A percentile compares a stretch with the other conserved stretches of the same genome.
phyloP scores from a whole-genome alignment of 92 coral and sea anemone species.

The Pocillopora meandrina region DNA sequence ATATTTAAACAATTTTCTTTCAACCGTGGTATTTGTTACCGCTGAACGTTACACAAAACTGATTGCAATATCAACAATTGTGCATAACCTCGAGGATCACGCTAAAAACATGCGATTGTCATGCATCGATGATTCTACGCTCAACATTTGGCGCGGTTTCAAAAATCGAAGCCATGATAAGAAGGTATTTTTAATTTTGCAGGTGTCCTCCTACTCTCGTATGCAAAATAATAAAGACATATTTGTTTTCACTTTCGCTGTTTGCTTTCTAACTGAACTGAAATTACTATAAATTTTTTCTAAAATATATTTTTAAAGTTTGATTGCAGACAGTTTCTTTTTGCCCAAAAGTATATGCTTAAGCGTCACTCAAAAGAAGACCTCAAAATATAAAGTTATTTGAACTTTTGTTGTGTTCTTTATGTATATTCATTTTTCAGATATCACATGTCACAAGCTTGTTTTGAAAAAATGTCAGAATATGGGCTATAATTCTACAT shows the following conservation, averaged over 20 bases:
- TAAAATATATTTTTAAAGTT: no score
- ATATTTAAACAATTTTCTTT: neutral
- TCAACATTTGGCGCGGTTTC: neutral
- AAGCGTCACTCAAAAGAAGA: neutral
- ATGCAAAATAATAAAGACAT: no score
- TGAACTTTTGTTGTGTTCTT: neutral
- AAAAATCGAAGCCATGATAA: neutral
- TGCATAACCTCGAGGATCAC: neutral
- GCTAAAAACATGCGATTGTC: neutral
- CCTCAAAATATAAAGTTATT: neutral
- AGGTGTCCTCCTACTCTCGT: neutral
- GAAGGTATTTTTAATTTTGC: neutral
- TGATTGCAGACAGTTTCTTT: no score
- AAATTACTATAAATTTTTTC: no score
- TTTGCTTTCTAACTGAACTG: no score
- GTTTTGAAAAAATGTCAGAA: neutral
- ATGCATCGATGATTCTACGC: neutral
- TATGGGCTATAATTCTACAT: slow-evolving; percentile 24
- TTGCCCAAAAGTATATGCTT: neutral
- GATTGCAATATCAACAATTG: neutral
- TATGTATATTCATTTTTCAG: neutral
- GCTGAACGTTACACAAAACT: neutral
- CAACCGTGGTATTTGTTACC: neutral
- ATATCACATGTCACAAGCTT: slow-evolving; percentile 10
- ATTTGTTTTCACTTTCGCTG: no score